phyloP scores from a whole-genome alignment of 37 sponge, comb jelly and placozoan genomes.

The Crambe crambe region DNA sequence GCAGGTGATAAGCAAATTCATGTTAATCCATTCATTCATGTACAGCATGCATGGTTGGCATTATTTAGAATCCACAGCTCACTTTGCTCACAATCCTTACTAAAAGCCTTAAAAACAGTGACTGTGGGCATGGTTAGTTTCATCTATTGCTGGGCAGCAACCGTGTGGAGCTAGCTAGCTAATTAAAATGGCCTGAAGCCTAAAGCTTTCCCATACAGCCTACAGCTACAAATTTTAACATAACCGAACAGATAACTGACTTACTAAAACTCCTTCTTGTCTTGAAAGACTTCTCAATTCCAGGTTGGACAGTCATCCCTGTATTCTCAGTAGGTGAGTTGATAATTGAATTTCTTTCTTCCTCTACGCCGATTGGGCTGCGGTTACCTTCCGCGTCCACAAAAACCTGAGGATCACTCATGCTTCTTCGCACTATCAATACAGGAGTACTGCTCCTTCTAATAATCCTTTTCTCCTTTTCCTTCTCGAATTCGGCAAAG shows the following conservation, averaged over 20 bases:
- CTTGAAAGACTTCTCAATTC: slow-evolving; percentile 17
- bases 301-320: neutral
- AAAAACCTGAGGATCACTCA: neutral
- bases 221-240: no score
- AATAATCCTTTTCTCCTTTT: neutral
- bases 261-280: slow-evolving; percentile 10
- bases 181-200: neutral
- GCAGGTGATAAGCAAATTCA: no score
- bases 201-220: neutral
- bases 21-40: no score
- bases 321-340: neutral
- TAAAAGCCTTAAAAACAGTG: no score
- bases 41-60: no score
- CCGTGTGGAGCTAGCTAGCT: neutral
- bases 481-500: neutral
- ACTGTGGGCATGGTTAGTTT: no score
- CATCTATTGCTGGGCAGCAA: no score
- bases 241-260: no score
- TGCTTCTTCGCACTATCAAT: neutral
- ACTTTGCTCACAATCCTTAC: no score
- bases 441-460: neutral
- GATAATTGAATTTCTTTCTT: neutral
- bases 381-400: neutral
- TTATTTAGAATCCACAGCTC: no score
- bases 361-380: neutral